Base-by-base conservation (phyloP, 2,888 invertebrate genomes). In the Netelia virgata region DNA sequence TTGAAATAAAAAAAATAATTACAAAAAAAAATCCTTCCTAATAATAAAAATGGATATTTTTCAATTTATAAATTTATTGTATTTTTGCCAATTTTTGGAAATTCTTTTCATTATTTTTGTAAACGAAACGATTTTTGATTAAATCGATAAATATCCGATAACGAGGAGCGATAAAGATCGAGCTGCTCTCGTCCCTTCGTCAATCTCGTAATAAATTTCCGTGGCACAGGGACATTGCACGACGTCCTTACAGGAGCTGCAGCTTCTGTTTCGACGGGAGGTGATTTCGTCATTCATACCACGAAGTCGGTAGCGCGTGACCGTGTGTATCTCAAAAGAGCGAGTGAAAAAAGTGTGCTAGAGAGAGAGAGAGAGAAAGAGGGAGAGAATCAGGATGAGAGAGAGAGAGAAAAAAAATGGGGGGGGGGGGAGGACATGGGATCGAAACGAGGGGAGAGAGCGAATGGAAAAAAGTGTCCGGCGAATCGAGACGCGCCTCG, bases 271-370 rank as follows among this genome's bases (percentile, higher is more conserved):
- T 53, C 47, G 63, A 55, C 64, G 69, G 18, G 70, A 20, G 77
- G 59, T 28, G 55, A 77, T 89, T 90, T 88, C 89, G 84, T 87
- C 85, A 89, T 81, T 72, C 88, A 90, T 91, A 88, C 88, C 90
- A 74, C 80, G 20, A 73, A 87, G 82, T 80, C 87, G 86, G 78
- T 86, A 86, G 87, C 73, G 90, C 91, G 87, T 91, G 89, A 90
- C 90, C 86, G 80, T 88, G 50, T 55, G 53, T 57, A 75, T 68
- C 75, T 64, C 70, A 20, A 47, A 66, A 41, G 59, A 73, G 55
- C 59, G 36, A 36, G 61, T 23, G 50, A 63, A 55, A 18, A 50
- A 9, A 59, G 14, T 47, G 8, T 18, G 43, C 20, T 16, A 18
- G 28, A 63, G 16, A 57, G 43, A n/a, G 28, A 36, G 47, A 8